phyloP scores from a whole-genome alignment of 1,140 invertebrate species.

The Aphaenogaster rudis region DNA sequence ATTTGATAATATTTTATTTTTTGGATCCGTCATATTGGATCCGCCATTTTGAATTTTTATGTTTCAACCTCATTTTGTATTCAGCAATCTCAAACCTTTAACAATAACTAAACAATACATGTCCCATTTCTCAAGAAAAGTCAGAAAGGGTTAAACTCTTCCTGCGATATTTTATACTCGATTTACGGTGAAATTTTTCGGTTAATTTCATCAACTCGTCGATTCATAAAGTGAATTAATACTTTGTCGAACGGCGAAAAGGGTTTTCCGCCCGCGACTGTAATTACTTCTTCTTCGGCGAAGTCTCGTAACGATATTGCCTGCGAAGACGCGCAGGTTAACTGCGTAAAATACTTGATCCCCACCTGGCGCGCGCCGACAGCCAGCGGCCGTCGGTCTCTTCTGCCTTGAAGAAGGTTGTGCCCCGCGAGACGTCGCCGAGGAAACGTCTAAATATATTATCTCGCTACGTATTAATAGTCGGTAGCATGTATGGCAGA shows the following conservation, averaged over 20 bases:
- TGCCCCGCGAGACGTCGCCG: conserved; percentile 57
- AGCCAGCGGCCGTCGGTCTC: conserved; percentile 13
- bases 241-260: neutral
- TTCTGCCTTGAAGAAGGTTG: conserved; percentile 54
- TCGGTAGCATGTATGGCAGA: conserved; percentile 38
- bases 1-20: too few relatives aligned
- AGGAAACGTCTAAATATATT: conserved; percentile 76
- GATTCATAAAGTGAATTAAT: conserved; percentile 7
- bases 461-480: conserved; percentile 76
- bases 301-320: conserved; percentile 38
- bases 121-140: too few relatives aligned
- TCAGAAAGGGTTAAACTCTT: neutral
- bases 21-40: too few relatives aligned
- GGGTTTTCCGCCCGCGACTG: neutral
- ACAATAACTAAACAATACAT: too few relatives aligned
- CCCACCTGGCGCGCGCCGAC: conserved; percentile 1
- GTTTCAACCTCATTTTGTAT: too few relatives aligned
- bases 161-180: neutral
- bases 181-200: neutral
- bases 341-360: conserved; percentile 35
- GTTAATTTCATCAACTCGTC: neutral
- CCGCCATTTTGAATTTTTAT: too few relatives aligned
- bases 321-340: conserved; percentile 19
- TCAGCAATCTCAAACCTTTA: too few relatives aligned
- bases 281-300: conserved; percentile 33